These are phyloP conservation scores for Pluvialis apricaria DNA, from an alignment of 2,113 vertebrate species.

Conservation along the genomic window DNA sequence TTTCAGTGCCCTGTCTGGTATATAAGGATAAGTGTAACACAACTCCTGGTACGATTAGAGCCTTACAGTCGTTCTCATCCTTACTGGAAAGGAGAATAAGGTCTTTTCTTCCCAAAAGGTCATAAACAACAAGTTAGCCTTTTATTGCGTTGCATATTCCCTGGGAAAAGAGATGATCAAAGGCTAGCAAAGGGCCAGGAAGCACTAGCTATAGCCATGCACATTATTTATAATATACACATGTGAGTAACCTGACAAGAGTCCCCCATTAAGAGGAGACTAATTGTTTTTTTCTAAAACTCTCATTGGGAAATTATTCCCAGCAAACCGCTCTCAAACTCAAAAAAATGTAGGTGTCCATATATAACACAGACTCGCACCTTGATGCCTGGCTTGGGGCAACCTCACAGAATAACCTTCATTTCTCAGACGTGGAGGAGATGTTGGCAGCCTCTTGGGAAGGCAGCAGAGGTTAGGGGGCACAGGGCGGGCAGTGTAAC, in stretches of 20 bases:
- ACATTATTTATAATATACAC: not conserved
- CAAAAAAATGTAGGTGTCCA: not conserved
- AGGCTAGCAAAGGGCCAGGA: not conserved
- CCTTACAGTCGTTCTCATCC: not conserved
- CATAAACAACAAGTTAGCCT: not conserved
- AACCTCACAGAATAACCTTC: not conserved
- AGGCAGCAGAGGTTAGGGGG: not conserved
- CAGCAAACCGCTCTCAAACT: not conserved
- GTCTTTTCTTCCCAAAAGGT: not conserved
- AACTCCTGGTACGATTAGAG: not conserved
- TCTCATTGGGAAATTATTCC: not conserved
- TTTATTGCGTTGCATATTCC: not conserved
- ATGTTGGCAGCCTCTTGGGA: not conserved
- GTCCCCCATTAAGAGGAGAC: not conserved
- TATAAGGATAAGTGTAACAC: not conserved
- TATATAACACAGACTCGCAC: not conserved
- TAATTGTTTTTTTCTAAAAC: not conserved
- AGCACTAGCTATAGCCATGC: not conserved
- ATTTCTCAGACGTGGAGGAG: not conserved
- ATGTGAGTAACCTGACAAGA: not conserved
- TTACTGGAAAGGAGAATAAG: not conserved
- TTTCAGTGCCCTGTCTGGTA: not conserved
- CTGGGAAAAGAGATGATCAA: not conserved
- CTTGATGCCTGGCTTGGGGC: not conserved
- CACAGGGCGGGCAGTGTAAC: rapidly evolving